These are phyloP conservation scores for Pipistrellus pipistrellus DNA, from an alignment of 2,797 vertebrate species.

Conservation along the genomic window DNA sequence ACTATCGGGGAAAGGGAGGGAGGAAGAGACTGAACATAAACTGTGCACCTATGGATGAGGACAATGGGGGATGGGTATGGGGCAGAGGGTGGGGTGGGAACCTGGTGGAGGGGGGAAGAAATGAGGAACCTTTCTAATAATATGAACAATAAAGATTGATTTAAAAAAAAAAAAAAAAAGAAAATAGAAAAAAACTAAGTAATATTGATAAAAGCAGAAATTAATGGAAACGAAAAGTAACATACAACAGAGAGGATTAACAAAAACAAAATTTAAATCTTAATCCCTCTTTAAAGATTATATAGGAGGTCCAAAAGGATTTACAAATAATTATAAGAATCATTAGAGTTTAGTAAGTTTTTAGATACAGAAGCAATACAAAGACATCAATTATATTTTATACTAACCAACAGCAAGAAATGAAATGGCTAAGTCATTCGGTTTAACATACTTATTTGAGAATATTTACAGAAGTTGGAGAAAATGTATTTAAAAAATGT, in stretches of 20 bases:
- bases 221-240: background rate
- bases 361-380: background rate
- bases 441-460: slow-evolving; percentile 27
- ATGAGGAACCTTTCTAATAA: no score
- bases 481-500: background rate
- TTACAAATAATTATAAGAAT: slow-evolving; percentile 18
- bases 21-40: no score
- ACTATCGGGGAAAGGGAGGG: no score
- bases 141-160: no score
- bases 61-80: no score
- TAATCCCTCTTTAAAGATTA: background rate
- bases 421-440: background rate
- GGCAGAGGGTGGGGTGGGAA: no score
- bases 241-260: background rate
- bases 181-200: background rate
- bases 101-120: no score
- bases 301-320: background rate
- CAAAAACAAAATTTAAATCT: slow-evolving; percentile 25
- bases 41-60: no score
- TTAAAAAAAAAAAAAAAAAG: background rate
- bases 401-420: background rate
- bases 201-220: background rate
- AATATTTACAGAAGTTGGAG: background rate
- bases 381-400: slow-evolving; percentile 21
- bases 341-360: background rate